These are phyloP conservation scores for Micoletzkya japonica DNA, from an alignment of 2,888 invertebrate genomes.

Conservation along the genomic window DNA sequence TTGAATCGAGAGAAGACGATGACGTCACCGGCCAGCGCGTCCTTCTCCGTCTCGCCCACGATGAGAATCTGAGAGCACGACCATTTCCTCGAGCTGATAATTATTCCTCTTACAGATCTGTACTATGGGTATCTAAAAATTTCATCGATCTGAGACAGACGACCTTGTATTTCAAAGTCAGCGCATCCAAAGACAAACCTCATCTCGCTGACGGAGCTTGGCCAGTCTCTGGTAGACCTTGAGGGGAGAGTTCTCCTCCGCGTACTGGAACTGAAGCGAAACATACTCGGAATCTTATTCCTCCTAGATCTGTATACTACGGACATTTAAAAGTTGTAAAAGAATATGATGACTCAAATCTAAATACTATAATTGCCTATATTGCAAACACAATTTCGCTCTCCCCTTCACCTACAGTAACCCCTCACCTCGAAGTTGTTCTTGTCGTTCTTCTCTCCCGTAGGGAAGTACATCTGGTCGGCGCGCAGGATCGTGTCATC, in stretches of 20 bases:
- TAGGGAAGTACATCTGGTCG: too few species aligned
- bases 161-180: conserved; percentile 10
- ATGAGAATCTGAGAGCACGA: background rate
- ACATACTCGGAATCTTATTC: too few species aligned
- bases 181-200: conserved; percentile 46
- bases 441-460: too few species aligned
- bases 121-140: background rate
- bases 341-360: background rate
- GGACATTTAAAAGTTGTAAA: too few species aligned
- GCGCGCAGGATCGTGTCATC: too few species aligned
- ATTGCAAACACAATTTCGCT: too few species aligned
- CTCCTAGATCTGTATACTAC: too few species aligned
- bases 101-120: background rate
- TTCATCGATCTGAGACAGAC: background rate
- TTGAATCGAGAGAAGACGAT: conserved; percentile 41
- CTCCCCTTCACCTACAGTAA: too few species aligned
- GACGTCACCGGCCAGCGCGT: conserved; percentile 35
- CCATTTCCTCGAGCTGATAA: background rate
- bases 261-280: conserved; percentile 38
- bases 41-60: conserved; percentile 28
- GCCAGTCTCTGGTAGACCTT: conserved; percentile 51
- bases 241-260: conserved; percentile 36
- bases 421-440: conserved; percentile 44
- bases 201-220: conserved; percentile 50
- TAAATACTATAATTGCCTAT: too few species aligned